A percentile compares a stretch with the other conserved stretches of the same genome.
Evolutionary conservation across 2,797 vertebrate genomes (phyloP).

Genomic region (Chelon labrosus): DNA sequence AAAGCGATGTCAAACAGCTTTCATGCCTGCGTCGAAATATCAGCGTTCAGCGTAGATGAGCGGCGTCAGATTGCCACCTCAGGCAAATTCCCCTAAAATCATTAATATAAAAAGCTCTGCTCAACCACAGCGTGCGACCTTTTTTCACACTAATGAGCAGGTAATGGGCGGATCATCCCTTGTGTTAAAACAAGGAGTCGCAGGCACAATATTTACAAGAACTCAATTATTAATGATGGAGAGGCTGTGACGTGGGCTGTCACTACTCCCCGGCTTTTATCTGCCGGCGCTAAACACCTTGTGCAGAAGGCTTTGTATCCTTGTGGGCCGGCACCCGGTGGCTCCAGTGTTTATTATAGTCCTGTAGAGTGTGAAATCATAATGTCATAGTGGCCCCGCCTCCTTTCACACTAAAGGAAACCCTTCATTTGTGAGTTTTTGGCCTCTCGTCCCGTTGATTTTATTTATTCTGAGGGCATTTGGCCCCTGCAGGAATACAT

Average conservation of each 20-base stretch:
- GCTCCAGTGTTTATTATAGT: slow-evolving; percentile 23
- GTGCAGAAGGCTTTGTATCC: slow-evolving; percentile 20
- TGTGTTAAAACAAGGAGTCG: slow-evolving; percentile 54
- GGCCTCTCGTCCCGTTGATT: slow-evolving; percentile 46
- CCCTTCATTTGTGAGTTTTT: slow-evolving; percentile 47
- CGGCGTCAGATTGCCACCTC: slow-evolving; percentile 38
- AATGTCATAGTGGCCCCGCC: slow-evolving; percentile 40
- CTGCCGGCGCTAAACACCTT: slow-evolving; percentile 39
- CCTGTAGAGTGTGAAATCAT: slow-evolving; percentile 46
- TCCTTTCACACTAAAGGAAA: slow-evolving; percentile 29
- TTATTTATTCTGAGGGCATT: slow-evolving; percentile 39
- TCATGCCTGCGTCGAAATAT: slow-evolving; percentile 33
- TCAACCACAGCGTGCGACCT: slow-evolving; percentile 39
- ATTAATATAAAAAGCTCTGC: slow-evolving; percentile 42
- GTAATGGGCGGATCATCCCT: slow-evolving; percentile 61
- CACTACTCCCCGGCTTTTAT: slow-evolving; percentile 52
- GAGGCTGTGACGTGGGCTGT: slow-evolving; percentile 63
- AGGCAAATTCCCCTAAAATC: slow-evolving; percentile 50
- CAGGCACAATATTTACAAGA: slow-evolving; percentile 68
- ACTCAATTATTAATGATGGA: slow-evolving; percentile 72
- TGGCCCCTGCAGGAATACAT: slow-evolving; percentile 41
- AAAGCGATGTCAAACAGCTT: slow-evolving; percentile 24
- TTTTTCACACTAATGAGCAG: slow-evolving; percentile 62
- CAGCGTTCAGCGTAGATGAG: slow-evolving; percentile 19
- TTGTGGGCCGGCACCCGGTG: slow-evolving; percentile 34